phyloP scores from a whole-genome alignment of 2,888 invertebrate species.

The Acleris holmiana region DNA sequence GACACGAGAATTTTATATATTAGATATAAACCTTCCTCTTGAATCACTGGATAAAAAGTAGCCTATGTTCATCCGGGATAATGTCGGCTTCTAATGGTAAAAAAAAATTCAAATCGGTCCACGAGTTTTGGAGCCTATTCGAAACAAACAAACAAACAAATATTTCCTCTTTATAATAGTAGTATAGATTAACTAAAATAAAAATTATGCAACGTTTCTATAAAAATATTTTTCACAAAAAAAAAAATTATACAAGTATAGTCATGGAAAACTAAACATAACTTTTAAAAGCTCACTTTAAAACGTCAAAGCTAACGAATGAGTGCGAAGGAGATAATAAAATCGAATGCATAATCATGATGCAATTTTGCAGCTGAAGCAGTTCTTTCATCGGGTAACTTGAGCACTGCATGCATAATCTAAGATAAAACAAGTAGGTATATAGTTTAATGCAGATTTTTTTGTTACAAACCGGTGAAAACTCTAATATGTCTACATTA shows the following conservation, averaged over 20 bases:
- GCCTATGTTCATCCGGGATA: no score
- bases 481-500: constrained; percentile 1
- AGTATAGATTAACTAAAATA: no score
- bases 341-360: constrained; percentile 29
- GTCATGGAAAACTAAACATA: neutral
- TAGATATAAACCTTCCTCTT: no score
- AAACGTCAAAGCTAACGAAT: constrained; percentile 22
- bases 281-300: neutral
- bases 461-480: constrained; percentile 10
- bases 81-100: no score
- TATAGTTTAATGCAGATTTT: constrained; percentile 18
- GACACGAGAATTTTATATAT: no score
- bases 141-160: no score
- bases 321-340: constrained; percentile 5
- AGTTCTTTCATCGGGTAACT: constrained; percentile 29
- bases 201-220: no score
- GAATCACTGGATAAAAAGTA: no score
- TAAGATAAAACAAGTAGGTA: constrained; percentile 24
- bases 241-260: neutral
- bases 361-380: constrained; percentile 34
- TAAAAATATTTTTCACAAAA: no score
- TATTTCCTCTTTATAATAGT: no score
- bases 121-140: no score
- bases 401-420: constrained; percentile 36
- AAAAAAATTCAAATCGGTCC: no score